Base-by-base conservation (phyloP, 1,140 invertebrate species). In the Batillaria attramentaria region DNA sequence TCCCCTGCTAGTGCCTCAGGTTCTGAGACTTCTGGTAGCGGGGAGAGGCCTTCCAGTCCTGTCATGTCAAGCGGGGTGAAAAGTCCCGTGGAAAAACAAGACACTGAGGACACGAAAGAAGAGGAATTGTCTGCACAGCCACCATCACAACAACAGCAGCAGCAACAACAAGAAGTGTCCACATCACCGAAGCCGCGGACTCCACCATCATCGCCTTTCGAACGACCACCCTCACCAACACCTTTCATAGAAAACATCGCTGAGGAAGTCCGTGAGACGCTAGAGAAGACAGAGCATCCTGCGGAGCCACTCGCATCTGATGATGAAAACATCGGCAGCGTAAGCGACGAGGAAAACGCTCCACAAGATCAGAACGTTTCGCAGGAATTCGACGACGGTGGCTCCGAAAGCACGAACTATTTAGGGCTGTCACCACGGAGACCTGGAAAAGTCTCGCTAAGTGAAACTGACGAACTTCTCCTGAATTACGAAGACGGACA, bases 281-380 rank as follows among this genome's bases (percentile, higher is more conserved):
- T 70, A 20, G 20, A 18, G 31, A 69, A 41, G 2, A 33, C 46
- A 28, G 76, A 72, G 33, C 42, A 42, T 18, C 68, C 66, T 10
- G 24, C 43, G 6, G 75, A 60, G 13, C 41, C 10, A 39, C 35
- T 69, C 24, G 79, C 79, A 18, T 76, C 72, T 31, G 83, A 84
- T 6, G 83, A 85, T 79, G 85, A 84, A 35, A 79, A 85, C 73
- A 83, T 85, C 41, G 83, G 81, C 28, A 83, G 83, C 78, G 85
- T 83, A 35, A 84, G 84, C 75, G 83, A 84, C 68, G 76, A 81
- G 20, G 83, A 84, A 70, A 65, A 77, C 20, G 70, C 81, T 33
- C 42, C 77, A 35, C 72, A 50, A 10, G 76, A 79, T 3, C 70
- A 79, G 28, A 28, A 68, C 37, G 69, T 72, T 10, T 62, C 78